Evolutionary conservation across 2,888 invertebrate genomes (phyloP).

Genomic region (Cataglyphis cursor): DNA sequence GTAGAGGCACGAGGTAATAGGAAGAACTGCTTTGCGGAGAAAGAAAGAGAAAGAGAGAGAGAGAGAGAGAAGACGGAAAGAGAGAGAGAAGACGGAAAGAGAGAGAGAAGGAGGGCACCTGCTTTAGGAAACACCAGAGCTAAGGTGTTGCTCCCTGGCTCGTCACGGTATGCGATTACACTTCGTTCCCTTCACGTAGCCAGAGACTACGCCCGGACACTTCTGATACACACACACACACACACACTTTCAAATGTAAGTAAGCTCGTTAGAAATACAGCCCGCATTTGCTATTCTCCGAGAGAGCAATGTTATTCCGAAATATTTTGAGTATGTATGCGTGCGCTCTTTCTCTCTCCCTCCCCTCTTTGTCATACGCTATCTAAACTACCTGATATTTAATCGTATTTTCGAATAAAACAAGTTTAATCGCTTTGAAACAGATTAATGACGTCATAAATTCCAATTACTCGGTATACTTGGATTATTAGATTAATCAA

Average conservation of each 20-base stretch:
- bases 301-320: constrained; percentile 11
- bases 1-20: constrained; percentile 42
- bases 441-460: too few species aligned
- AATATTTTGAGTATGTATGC: neutral
- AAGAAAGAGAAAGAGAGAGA: constrained; percentile 20
- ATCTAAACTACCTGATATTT: constrained; percentile 23
- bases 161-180: constrained; percentile 69
- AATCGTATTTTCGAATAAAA: too few species aligned
- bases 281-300: constrained; percentile 38
- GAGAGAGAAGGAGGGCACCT: constrained; percentile 20
- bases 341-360: neutral
- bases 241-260: constrained; percentile 32
- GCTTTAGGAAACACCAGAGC: constrained; percentile 47
- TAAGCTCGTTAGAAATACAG: constrained; percentile 62
- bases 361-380: neutral
- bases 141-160: constrained; percentile 58
- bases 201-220: constrained; percentile 40
- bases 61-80: constrained; percentile 9
- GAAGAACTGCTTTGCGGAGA: constrained; percentile 60
- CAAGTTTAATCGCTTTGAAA: too few species aligned
- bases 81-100: neutral
- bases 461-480: too few species aligned
- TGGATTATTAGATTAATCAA: too few species aligned
- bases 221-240: constrained; percentile 16
- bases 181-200: constrained; percentile 46